Conservation (phyloP, 2,888 invertebrate species). For the Linyphia triangularis region DNA sequence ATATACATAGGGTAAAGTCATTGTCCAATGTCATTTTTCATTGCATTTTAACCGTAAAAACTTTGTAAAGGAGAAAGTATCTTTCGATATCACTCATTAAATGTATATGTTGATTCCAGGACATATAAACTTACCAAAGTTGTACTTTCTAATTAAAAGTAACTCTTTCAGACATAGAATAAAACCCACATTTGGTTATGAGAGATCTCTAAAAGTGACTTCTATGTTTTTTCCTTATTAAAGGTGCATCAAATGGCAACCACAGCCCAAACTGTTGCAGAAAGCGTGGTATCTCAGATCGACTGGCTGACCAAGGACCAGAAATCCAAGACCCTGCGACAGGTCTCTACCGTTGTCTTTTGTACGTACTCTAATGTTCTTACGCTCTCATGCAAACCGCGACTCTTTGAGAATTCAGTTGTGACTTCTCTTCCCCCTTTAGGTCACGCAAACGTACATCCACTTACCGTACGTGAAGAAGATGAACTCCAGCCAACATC, state of each 20-base stretch:
- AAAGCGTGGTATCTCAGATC: constrained; percentile 7
- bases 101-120: too few species aligned
- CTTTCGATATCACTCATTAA: too few species aligned
- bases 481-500: background rate
- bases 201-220: too few species aligned
- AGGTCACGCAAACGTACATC: background rate
- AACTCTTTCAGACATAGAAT: too few species aligned
- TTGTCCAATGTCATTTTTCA: too few species aligned
- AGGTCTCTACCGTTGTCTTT: constrained; percentile 49
- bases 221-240: too few species aligned
- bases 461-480: background rate
- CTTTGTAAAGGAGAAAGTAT: too few species aligned
- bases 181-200: too few species aligned
- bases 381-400: background rate
- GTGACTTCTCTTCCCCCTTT: background rate
- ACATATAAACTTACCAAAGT: too few species aligned
- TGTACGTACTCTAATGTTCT: constrained; percentile 6
- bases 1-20: too few species aligned
- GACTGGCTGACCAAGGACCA: constrained; percentile 14
- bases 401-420: constrained; percentile 24
- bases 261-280: background rate
- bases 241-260: background rate
- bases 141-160: too few species aligned
- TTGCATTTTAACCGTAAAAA: too few species aligned
- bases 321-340: constrained; percentile 20